Evolutionary conservation across 2,797 vertebrate genomes (phyloP), one percentile per base, ranked within the genome.

Genomic region (Coregonus ussuriensis): DNA sequence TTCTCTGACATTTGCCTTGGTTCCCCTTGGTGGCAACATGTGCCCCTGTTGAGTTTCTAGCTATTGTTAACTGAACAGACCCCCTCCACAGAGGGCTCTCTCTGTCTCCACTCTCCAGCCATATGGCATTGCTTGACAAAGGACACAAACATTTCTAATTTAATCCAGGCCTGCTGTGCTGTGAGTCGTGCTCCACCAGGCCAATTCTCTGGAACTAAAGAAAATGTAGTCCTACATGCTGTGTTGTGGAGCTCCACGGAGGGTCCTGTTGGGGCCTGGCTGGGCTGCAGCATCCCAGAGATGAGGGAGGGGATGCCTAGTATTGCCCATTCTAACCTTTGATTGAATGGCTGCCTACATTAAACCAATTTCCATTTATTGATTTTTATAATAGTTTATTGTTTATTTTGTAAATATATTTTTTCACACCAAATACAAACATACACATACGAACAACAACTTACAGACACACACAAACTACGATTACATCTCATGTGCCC

Each of bases 101-200:
- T 77, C 79, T 89, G 87, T 91, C 84, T 93, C 2, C 41, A 13
- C 9, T 47, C 41, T 47, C 87, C 71, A 87, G 86, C 88, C 93
- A 93, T 92, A 92, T 94, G 93, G 92, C 91, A 91, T 90, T 91
- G 88, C 86, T 93, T 90, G 91, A 93, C 92, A 92, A 91, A 92
- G 90, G 89, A 93, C 89, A 93, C 91, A 93, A 93, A 93, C 92
- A 93, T 91, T 90, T 89, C 79, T 93, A 93, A 94, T 93, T 92
- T 88, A 90, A 91, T 90, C 93, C 93, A 93, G 93, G 80, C 79
- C 78, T 21, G 56, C 56, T 83, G 79, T 85, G 79, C 74, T 84
- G 41, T 47, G 41, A 47, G 59, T 63, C 9, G 83, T 47, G 75
- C 84, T 88, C 83, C 85, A 68, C 4, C 31, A 76, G 79, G 82